Base-by-base conservation (phyloP, 2,888 invertebrate species). In the Strigamia crassipes region DNA sequence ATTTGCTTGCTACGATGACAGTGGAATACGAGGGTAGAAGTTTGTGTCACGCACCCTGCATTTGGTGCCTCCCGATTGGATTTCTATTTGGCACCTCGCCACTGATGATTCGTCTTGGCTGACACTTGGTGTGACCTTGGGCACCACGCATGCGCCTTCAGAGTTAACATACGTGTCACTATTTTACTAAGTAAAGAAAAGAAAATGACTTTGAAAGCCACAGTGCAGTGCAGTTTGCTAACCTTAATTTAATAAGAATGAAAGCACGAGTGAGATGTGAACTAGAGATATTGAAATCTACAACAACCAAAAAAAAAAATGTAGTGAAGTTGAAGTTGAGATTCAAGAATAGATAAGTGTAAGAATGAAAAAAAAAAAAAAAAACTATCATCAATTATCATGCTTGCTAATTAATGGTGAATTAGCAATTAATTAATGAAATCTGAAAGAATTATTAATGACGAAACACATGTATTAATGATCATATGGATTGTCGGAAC, bases 71-170 rank as follows among this genome's bases (percentile, higher is more conserved):
- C 73, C 73, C 73, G 73, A 73, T 73, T 73, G 73, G 73, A 73
- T 73, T 73, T 73, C 73, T 73, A 73, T 73, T 73, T 73, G 73
- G 73, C 73, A 73, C 73, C 73, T 31, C 27, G 73, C 73, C 73
- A 73, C 73, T 73, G 73, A 73, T 73, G 73, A 73, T 73, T 73
- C 73, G 73, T 73, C 73, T 73, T 73, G 73, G 73, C 73, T 73
- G 73, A 73, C 73, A 73, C 31, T 73, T 73, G 73, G 73, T 27
- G 23, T 73, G 73, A 73, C 73, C 73, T 73, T 73, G 73, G 73
- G 13, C 73, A 73, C 73, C 27, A 73, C 73, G 73, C 73, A 73
- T 73, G 73, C 73, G 73, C 73, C 73, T 31, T 31, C 73, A 3
- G 15, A 15, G 73, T 73, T 73, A 73, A 73, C 73, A 73, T 73